These are phyloP conservation scores for Troides aeacus DNA, from an alignment of 2,888 invertebrate genomes.

Conservation along the genomic window DNA sequence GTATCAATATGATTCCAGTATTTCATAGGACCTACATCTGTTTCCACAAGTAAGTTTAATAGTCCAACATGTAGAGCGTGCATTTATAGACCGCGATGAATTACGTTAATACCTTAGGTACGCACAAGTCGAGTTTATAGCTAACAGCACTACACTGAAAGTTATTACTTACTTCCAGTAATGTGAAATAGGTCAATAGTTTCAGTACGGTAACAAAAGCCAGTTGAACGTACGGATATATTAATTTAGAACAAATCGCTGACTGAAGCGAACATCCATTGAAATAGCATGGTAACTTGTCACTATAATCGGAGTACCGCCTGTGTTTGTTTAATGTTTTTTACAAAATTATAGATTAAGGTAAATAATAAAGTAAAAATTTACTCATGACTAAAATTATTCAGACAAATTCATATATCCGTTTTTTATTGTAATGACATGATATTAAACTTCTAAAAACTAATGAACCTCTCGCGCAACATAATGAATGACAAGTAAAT, in stretches of 20 bases:
- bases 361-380: too few species aligned
- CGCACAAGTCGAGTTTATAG: slow-evolving; percentile 66
- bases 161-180: slow-evolving; percentile 78
- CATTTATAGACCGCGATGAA: slow-evolving; percentile 27
- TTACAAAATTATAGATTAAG: too few species aligned
- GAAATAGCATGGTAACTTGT: slow-evolving; percentile 29
- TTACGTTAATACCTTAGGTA: slow-evolving; percentile 47
- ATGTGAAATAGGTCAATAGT: slow-evolving; percentile 79
- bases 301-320: not conserved
- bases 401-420: too few species aligned
- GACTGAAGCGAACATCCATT: slow-evolving; percentile 41
- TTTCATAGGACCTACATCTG: slow-evolving; percentile 7
- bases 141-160: slow-evolving; percentile 72
- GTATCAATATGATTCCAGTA: slow-evolving; percentile 1
- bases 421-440: too few species aligned
- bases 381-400: too few species aligned
- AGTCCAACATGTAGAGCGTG: slow-evolving; percentile 18
- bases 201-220: slow-evolving; percentile 78
- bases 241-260: slow-evolving; percentile 54
- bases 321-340: too few species aligned
- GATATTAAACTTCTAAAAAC: not conserved
- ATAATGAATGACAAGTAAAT: not conserved
- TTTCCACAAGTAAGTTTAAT: slow-evolving; percentile 26
- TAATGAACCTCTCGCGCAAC: not conserved
- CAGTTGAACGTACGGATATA: slow-evolving; percentile 68